Base-by-base conservation (phyloP, 2,888 invertebrate genomes). In the Philaethria dido region DNA sequence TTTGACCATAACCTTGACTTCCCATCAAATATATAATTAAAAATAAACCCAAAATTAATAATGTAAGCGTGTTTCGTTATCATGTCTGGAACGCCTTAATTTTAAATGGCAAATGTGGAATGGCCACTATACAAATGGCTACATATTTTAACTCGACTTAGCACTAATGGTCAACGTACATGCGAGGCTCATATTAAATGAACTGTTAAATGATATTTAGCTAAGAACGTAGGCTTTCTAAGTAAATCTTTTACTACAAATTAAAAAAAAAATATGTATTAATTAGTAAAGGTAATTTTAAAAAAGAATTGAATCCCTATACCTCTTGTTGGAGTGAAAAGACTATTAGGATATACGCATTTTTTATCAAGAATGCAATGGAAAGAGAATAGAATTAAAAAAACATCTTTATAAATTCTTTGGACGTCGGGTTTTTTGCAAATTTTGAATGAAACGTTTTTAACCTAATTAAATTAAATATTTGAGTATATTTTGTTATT, bases 131-230 rank as follows among this genome's bases (percentile, higher is more conserved):
- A 45, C 18, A 50, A 69, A 45, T 50, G 50, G 18, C 55, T 65
- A 65, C 65, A 62, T 62, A 62, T 62, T 65, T 62, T 59, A 62
- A 57, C 57, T 57, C 14, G 59, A 44, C 62, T 44, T 25, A 42
- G 18, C 9, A 11, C 59, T 69, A 65, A 69, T 69, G 69, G 52
- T 57, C 36, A n/a, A 13, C 13, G 11, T 44, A 69, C 69, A 69
- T 59, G 69, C 69, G 29, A 69, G 44, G 20, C 25, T 29, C 11
- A 50, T 57, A 65, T 69, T 69, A 65, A 69, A 65, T 57, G 22
- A 48, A 39, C 39, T 48, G 39, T 48, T 59, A 36, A 57, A 48
- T 48, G 55, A 57, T 39, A 52, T 18, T 52, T 54, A 52, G 18
- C n/a, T 52, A 18, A 25, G 29, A 25, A 42, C 9, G 6, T 45